These are phyloP conservation scores for Aurelia sp. DNA, from an alignment of 30 jellyfish, hydroid and myxozoan species.

Conservation along the genomic window DNA sequence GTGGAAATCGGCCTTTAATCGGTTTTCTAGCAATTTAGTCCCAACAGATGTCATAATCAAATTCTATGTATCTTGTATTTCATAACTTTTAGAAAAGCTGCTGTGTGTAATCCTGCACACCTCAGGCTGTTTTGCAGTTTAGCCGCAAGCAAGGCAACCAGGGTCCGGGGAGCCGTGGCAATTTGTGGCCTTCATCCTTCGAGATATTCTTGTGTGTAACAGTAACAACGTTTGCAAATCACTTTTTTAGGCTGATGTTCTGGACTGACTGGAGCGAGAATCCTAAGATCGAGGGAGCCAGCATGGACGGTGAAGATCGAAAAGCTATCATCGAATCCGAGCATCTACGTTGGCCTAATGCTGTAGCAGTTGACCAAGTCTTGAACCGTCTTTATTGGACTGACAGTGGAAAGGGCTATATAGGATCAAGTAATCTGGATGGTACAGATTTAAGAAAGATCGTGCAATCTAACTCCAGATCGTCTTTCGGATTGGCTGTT, in stretches of 20 bases:
- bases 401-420: conserved; percentile 64
- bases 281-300: conserved; percentile 87
- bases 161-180: too few relatives aligned
- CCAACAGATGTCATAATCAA: too few relatives aligned
- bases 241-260: conserved; percentile 61
- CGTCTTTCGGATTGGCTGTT: conserved; percentile 86
- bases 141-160: background rate
- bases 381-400: conserved; percentile 84
- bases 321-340: conserved; percentile 50
- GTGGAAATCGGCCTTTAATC: too few relatives aligned
- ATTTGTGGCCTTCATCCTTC: too few relatives aligned
- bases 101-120: too few relatives aligned
- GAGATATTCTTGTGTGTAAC: too few relatives aligned
- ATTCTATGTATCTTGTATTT: too few relatives aligned
- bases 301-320: conserved; percentile 90
- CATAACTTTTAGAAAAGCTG: too few relatives aligned
- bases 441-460: conserved; percentile 73
- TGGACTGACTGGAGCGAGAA: conserved; percentile 93
- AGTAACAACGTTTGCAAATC: background rate
- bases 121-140: background rate
- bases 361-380: conserved; percentile 81
- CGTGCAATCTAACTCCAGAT: conserved; percentile 39
- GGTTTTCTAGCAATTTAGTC: too few relatives aligned
- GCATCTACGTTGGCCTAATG: conserved; percentile 76
- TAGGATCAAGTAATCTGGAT: conserved; percentile 86